phyloP scores from a whole-genome alignment of 2,113 vertebrate species.

The Chloroceryle aenea region DNA sequence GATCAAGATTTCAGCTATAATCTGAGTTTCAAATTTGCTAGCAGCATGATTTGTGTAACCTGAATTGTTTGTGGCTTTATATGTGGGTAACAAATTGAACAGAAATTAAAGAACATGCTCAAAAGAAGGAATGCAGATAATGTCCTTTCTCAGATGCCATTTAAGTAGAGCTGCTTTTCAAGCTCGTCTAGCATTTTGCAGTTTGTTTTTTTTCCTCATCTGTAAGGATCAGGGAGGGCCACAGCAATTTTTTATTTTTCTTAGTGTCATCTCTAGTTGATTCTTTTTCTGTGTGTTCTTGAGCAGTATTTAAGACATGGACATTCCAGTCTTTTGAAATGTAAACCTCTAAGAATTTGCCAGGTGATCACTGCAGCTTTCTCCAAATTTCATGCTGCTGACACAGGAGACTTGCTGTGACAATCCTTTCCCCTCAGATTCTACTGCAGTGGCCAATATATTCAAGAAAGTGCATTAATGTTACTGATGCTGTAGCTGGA shows the following conservation, averaged over 20 bases:
- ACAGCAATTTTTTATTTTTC: neutral
- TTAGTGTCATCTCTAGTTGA: neutral
- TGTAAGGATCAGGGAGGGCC: neutral
- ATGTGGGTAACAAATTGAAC: neutral
- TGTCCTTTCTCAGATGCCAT: neutral
- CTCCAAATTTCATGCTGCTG: neutral
- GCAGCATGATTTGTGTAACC: neutral
- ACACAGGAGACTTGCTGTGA: neutral
- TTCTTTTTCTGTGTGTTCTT: accelerated
- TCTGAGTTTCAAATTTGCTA: neutral
- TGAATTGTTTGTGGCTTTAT: neutral
- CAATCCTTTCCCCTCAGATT: neutral
- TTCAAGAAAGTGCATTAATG: neutral
- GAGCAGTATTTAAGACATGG: neutral
- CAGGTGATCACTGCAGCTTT: neutral
- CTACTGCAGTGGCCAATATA: accelerated
- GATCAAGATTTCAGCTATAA: neutral
- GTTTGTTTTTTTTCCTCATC: neutral
- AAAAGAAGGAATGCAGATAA: neutral
- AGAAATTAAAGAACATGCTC: neutral
- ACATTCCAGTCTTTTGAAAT: neutral
- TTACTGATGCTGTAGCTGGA: neutral
- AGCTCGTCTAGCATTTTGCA: neutral
- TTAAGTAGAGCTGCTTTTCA: neutral
- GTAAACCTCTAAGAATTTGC: neutral